Evolutionary conservation across 2,113 vertebrate genomes (phyloP), one percentile per base, ranked within the genome.

Genomic region (Ariopsis seemanni): DNA sequence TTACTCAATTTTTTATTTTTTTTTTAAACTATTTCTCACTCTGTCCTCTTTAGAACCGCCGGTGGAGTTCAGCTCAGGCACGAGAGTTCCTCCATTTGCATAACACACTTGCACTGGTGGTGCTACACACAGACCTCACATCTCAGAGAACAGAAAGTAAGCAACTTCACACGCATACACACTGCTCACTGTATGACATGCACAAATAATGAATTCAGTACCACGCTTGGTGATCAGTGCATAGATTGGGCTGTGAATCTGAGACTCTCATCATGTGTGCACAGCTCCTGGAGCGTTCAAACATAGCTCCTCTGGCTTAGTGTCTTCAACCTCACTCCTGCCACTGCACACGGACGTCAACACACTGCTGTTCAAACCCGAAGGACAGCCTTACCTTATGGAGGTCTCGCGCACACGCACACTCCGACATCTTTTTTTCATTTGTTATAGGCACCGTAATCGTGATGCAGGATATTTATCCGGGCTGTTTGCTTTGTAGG

Each of bases 71-170:
- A 2, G 96, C 98, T 30, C 98, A 99, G 92, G 97, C 98, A 9
- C 96, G 98, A 0, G 98, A 99, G 92, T 99, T 99, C 91, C 97
- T 98, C 52, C 98, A 97, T 90, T 97, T 99, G 74, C 98, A 99
- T 94, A 98, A 96, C 89, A 97, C 97, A 1, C 96, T 99, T 89
- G 97, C 97, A 0, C 93, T 98, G 22, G 95, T 99, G 65, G 97
- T 98, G 85, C 93, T 99, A 83, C 96, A 99, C 91, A 97, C 96
- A 63, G 97, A 99, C 1, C 92, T 99, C 90, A 95, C 94, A 69
- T 93, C 95, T 25, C 97, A 97, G 89, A 95, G 95, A 91, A 99
- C 97, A 2, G 93, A 99, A 71, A 95, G 98, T 99, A 92, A 96
- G 96, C 87, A 27, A 1, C 9, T 27, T n/a, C 53, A 20, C 25